These are phyloP conservation scores for Sialia sialis DNA, from an alignment of 2,113 vertebrate genomes.

Conservation along the genomic window DNA sequence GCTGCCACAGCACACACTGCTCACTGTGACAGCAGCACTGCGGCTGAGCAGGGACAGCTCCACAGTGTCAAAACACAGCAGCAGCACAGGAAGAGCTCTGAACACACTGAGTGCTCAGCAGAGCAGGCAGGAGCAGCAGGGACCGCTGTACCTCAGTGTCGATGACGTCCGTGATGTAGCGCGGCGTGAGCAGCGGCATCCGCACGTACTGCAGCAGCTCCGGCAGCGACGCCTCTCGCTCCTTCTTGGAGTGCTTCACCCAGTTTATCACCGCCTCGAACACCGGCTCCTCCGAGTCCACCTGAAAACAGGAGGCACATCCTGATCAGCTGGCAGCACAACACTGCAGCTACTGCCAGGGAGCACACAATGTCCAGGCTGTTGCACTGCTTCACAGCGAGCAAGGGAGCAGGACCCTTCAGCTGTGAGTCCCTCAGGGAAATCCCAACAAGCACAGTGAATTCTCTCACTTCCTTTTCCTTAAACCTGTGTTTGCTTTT, in stretches of 20 bases:
- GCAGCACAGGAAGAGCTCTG: background rate
- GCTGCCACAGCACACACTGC: background rate
- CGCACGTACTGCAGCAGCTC: slow-evolving; percentile 94
- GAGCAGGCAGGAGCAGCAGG: background rate
- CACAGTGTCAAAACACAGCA: background rate
- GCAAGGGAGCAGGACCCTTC: background rate
- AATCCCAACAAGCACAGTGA: background rate
- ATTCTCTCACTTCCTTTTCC: background rate
- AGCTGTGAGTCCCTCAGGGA: background rate
- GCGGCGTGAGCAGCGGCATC: slow-evolving; percentile 94
- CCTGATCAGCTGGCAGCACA: fast-evolving
- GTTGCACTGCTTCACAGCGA: background rate
- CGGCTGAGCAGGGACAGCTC: background rate
- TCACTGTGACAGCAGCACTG: background rate
- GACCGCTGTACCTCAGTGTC: slow-evolving; percentile 84
- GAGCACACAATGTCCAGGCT: background rate
- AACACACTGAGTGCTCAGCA: no score
- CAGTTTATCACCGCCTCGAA: slow-evolving; percentile 96
- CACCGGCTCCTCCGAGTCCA: slow-evolving; percentile 96
- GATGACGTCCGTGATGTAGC: slow-evolving; percentile 97
- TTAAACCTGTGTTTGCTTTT: background rate
- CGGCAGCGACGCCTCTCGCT: slow-evolving; percentile 85
- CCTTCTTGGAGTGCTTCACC: slow-evolving; percentile 94
- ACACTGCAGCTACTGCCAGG: fast-evolving
- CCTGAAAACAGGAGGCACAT: slow-evolving; percentile 65